phyloP scores from a whole-genome alignment of 2,113 vertebrate species.

The Halcyon senegalensis region DNA sequence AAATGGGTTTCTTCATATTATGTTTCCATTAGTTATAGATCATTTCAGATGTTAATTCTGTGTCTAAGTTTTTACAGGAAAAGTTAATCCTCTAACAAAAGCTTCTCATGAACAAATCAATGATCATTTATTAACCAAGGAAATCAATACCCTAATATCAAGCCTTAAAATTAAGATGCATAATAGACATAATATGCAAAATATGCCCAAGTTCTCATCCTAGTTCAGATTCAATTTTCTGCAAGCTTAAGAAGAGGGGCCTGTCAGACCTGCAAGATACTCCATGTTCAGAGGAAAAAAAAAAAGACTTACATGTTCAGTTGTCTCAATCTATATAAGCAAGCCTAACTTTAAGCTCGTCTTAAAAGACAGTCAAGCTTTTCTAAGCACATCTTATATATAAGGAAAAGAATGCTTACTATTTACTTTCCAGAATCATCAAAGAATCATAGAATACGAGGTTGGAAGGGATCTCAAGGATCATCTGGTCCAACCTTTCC shows the following conservation, averaged over 20 bases:
- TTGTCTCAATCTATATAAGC: background rate
- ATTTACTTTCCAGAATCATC: background rate
- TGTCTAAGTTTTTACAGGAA: background rate
- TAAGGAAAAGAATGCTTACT: background rate
- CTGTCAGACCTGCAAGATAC: background rate
- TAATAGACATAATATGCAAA: background rate
- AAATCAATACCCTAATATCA: background rate
- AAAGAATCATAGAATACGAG: too few relatives aligned
- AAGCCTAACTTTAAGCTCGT: background rate
- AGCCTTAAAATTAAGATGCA: background rate
- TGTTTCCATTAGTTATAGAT: background rate
- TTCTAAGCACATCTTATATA: background rate
- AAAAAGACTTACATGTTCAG: background rate
- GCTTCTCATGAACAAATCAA: background rate
- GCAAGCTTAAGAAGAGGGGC: background rate
- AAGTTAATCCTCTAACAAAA: background rate
- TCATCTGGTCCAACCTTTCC: background rate
- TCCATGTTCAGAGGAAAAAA: background rate
- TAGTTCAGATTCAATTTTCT: background rate
- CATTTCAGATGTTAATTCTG: too few relatives aligned
- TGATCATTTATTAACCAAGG: background rate
- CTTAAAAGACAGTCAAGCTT: background rate
- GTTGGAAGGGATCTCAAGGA: too few relatives aligned
- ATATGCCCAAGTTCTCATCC: background rate
- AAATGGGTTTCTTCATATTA: background rate